A percentile compares a stretch with the other conserved stretches of the same genome.
Evolutionary conservation across 2,113 vertebrate genomes (phyloP).

Genomic region (Rana temporaria): DNA sequence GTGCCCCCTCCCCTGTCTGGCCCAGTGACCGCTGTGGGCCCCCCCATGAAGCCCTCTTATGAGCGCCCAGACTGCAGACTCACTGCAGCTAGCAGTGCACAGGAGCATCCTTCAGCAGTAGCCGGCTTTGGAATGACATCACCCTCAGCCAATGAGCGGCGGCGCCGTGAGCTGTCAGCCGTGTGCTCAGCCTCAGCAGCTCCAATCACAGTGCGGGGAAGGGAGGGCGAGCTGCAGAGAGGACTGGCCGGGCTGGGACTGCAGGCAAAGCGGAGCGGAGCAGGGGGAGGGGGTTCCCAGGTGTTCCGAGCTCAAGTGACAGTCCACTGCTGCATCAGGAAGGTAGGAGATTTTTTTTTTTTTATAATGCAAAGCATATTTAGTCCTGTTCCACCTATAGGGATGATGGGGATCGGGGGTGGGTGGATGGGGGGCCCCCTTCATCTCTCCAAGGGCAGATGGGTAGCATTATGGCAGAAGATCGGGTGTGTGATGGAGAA

Average conservation of each 20-base stretch:
- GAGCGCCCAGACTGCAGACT: conserved; percentile 31
- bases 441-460: not conserved
- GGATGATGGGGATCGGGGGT: not conserved
- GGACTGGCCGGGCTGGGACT: conserved; percentile 46
- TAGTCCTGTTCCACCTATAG: not conserved
- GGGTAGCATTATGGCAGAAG: not conserved
- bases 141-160: conserved; percentile 33
- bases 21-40: too few species aligned
- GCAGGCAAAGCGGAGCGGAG: conserved; percentile 42
- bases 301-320: conserved; percentile 22
- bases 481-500: not conserved
- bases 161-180: not conserved
- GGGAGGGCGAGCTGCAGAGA: conserved; percentile 24
- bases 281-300: conserved; percentile 44
- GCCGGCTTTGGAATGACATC: conserved; percentile 42
- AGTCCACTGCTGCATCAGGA: conserved; percentile 37
- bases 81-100: conserved; percentile 42
- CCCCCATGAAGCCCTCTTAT: not conserved
- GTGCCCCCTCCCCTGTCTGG: too few species aligned
- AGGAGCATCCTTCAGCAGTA: not conserved
- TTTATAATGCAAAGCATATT: not conserved
- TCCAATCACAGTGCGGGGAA: conserved; percentile 22
- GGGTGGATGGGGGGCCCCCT: not conserved
- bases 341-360: conserved; percentile 41
- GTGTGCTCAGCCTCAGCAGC: not conserved